phyloP scores from a whole-genome alignment of 2,797 vertebrate genomes.

The Myioborus melanocephalus region DNA sequence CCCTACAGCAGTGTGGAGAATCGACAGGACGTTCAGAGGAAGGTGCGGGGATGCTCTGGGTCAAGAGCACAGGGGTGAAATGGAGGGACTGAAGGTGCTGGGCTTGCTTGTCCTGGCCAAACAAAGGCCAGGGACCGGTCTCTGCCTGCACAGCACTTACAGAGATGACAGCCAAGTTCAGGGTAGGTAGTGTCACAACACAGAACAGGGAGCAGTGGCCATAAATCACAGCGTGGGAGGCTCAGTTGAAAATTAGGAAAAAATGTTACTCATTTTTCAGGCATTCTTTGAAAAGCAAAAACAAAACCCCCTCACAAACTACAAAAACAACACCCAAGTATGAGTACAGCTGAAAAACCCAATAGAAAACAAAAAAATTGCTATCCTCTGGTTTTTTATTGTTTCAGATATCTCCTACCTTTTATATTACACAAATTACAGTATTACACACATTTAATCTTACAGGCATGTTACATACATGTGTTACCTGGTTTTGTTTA shows the following conservation, averaged over 20 bases:
- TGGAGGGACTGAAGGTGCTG: neutral
- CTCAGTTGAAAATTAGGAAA: neutral
- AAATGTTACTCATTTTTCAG: neutral
- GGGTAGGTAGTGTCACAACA: neutral
- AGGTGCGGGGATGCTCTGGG: neutral
- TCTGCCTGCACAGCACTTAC: neutral
- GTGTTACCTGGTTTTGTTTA: neutral
- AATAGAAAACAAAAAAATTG: neutral
- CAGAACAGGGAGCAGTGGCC: neutral
- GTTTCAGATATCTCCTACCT: neutral
- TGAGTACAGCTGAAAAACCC: neutral
- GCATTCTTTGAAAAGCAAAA: conserved; percentile 31
- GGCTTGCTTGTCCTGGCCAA: neutral
- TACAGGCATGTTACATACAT: too few species aligned
- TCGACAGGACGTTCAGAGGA: neutral
- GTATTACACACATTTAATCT: neutral
- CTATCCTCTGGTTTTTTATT: neutral
- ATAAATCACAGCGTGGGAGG: neutral
- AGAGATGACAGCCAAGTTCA: neutral
- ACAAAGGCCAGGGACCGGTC: neutral
- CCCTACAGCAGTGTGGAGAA: neutral
- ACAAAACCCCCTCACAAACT: neutral
- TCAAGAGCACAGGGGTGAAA: neutral
- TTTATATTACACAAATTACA: neutral
- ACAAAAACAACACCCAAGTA: neutral